Conservation (phyloP, 2,888 invertebrate species). For the Spodoptera littoralis region DNA sequence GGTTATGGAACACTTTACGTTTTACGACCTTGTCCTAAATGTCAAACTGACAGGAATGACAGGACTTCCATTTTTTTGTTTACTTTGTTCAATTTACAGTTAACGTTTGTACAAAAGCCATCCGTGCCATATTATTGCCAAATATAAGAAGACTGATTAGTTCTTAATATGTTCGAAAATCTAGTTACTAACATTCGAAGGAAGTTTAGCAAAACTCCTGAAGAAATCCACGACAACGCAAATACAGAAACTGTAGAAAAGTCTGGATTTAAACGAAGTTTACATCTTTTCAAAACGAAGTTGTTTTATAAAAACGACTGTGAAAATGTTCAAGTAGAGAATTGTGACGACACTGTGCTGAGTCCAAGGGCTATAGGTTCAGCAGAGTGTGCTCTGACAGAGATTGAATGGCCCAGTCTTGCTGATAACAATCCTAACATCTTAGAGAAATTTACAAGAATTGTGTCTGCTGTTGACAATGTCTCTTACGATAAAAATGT, state of each 20-base stretch:
- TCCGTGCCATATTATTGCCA: constrained; percentile 80
- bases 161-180: constrained; percentile 83
- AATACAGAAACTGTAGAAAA: constrained; percentile 69
- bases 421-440: constrained; percentile 84
- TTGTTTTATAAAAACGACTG: constrained; percentile 68
- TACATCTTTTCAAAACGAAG: constrained; percentile 78
- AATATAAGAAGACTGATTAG: constrained; percentile 83
- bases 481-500: constrained; percentile 70
- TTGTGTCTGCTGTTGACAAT: constrained; percentile 74
- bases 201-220: constrained; percentile 78
- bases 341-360: constrained; percentile 81
- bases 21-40: constrained; percentile 83
- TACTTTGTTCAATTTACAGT: constrained; percentile 60
- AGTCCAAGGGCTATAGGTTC: constrained; percentile 88
- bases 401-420: constrained; percentile 88
- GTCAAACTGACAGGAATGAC: constrained; percentile 80
- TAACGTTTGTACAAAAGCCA: constrained; percentile 66
- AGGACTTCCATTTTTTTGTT: constrained; percentile 67
- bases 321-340: constrained; percentile 61
- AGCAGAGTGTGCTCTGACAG: constrained; percentile 80
- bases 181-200: constrained; percentile 81
- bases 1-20: constrained; percentile 71
- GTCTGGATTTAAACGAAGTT: constrained; percentile 73
- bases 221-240: constrained; percentile 65
- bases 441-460: constrained; percentile 85